Evolutionary conservation across 1,140 invertebrate genomes (phyloP).

Genomic region (Hestina assimilis): DNA sequence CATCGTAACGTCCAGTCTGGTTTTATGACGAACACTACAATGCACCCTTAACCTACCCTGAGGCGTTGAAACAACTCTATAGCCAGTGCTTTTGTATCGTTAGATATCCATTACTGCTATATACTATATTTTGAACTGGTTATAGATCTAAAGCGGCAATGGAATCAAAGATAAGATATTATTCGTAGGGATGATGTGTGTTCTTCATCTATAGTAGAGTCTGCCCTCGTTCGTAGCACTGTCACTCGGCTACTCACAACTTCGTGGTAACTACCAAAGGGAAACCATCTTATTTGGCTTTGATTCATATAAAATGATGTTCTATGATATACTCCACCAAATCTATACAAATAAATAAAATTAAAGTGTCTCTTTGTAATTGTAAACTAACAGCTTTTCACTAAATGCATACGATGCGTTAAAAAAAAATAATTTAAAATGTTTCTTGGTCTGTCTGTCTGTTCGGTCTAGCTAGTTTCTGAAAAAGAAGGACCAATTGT

Average conservation of each 20-base stretch:
- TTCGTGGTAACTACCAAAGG: constrained; percentile 48
- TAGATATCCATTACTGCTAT: constrained; percentile 40
- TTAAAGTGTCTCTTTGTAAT: too few species aligned
- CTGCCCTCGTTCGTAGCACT: constrained; percentile 62
- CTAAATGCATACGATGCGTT: too few species aligned
- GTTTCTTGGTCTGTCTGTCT: too few species aligned
- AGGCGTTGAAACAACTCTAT: constrained; percentile 33
- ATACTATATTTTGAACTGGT: not conserved
- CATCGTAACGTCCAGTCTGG: constrained; percentile 27
- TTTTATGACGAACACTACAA: constrained; percentile 60
- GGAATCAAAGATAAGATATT: constrained; percentile 17
- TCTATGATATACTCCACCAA: too few species aligned
- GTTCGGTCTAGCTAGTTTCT: too few species aligned
- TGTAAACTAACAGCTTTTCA: too few species aligned
- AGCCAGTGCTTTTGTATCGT: constrained; percentile 9
- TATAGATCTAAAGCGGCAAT: constrained; percentile 21
- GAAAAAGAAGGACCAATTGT: too few species aligned
- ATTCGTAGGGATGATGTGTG: not conserved
- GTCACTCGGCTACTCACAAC: constrained; percentile 59
- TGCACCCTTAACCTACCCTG: constrained; percentile 74
- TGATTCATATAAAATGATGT: constrained; percentile 23
- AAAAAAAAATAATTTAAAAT: too few species aligned
- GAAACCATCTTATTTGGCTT: constrained; percentile 35
- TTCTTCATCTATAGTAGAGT: constrained; percentile 28
- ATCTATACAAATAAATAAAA: too few species aligned